phyloP scores from a whole-genome alignment of 2,113 vertebrate species.

The Andinoacara biseriatus region DNA sequence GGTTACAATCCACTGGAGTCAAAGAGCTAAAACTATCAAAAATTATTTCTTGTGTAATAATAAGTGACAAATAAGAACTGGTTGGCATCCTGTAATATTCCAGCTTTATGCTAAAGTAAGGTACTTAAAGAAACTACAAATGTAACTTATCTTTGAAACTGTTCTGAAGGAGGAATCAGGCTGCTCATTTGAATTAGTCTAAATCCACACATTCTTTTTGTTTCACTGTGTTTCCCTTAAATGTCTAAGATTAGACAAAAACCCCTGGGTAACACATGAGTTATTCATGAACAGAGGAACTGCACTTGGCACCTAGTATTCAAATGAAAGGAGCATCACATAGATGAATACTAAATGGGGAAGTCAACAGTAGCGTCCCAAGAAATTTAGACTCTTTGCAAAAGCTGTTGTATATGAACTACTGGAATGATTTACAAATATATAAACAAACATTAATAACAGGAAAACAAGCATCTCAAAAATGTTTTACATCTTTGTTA shows the following conservation, averaged over 20 bases:
- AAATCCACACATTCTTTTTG: slow-evolving; percentile 55
- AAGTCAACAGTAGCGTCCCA: slow-evolving; percentile 40
- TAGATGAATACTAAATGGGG: slow-evolving; percentile 54
- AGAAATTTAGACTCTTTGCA: slow-evolving; percentile 39
- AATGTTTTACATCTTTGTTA: slow-evolving; percentile 17
- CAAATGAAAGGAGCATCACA: slow-evolving; percentile 64
- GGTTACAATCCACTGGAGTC: neutral
- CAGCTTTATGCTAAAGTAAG: neutral
- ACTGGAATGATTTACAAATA: slow-evolving; percentile 35
- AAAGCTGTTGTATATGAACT: slow-evolving; percentile 22
- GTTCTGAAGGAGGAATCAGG: slow-evolving; percentile 6
- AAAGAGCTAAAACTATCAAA: neutral
- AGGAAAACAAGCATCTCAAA: slow-evolving; percentile 49
- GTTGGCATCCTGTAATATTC: rapidly evolving
- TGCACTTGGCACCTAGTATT: slow-evolving; percentile 69
- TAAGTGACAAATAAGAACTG: neutral
- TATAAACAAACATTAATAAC: slow-evolving; percentile 36
- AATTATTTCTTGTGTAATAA: neutral
- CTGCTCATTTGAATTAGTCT: slow-evolving; percentile 55
- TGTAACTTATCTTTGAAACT: slow-evolving; percentile 20
- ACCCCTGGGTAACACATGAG: slow-evolving; percentile 60
- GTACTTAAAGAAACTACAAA: slow-evolving; percentile 3
- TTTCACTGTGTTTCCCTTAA: slow-evolving; percentile 61
- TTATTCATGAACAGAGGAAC: slow-evolving; percentile 76
- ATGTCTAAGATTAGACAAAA: slow-evolving; percentile 70